phyloP scores from a whole-genome alignment of 2,113 vertebrate species.

The Oreochromis tanganicae region DNA sequence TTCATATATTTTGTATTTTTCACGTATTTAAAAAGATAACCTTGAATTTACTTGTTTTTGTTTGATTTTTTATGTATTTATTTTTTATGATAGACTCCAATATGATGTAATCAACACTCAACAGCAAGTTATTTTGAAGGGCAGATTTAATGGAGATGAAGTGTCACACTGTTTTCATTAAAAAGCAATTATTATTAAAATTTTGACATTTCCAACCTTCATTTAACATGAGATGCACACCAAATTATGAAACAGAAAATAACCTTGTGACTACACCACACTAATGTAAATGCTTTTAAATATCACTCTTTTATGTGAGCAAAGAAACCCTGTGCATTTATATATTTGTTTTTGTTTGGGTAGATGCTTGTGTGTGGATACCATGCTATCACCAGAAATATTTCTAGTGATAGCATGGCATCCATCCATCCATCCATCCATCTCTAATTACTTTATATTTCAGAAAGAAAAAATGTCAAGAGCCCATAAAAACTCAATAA shows the following conservation, averaged over 20 bases:
- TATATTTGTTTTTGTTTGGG: not conserved
- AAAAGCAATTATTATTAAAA: constrained; percentile 23
- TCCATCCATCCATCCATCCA: not conserved
- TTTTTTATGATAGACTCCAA: not conserved
- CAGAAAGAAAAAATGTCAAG: not conserved
- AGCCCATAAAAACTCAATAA: not conserved
- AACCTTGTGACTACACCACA: not conserved
- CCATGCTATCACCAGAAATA: not conserved
- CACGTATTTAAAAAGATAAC: not conserved
- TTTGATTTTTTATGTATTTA: not conserved
- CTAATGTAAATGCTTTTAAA: not conserved
- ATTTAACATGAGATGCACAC: not conserved
- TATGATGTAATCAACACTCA: not conserved
- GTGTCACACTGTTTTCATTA: constrained; percentile 10
- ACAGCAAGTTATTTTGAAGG: not conserved
- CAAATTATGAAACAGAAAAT: not conserved
- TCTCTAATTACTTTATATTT: not conserved
- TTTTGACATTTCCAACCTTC: constrained; percentile 15
- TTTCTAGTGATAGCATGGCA: not conserved
- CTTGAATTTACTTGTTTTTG: not conserved
- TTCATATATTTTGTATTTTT: not conserved
- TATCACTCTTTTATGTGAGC: not conserved
- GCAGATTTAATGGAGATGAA: constrained; percentile 26
- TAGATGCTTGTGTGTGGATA: not conserved
- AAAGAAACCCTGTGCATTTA: not conserved